phyloP scores from a whole-genome alignment of 2,888 invertebrate genomes.

The Anodontia alba region DNA sequence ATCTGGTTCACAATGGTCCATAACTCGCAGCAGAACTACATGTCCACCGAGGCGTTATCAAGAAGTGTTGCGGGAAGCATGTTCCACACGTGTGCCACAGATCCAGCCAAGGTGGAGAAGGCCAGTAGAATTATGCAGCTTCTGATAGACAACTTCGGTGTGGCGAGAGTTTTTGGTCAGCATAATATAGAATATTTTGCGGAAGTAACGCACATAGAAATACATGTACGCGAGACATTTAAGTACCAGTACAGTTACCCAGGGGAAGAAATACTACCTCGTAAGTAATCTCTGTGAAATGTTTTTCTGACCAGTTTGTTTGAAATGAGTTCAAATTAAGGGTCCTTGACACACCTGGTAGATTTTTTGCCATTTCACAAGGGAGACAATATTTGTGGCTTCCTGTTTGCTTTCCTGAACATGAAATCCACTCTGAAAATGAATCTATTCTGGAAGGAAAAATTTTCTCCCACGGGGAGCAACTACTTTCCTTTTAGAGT shows the following conservation, averaged over 20 bases:
- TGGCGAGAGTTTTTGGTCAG: constrained; percentile 95
- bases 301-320: too few species aligned
- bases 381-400: too few species aligned
- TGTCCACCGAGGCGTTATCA: constrained; percentile 84
- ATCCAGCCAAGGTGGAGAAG: constrained; percentile 81
- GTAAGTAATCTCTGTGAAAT: constrained; percentile 71
- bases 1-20: constrained; percentile 88
- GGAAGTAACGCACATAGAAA: constrained; percentile 81
- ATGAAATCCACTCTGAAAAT: too few species aligned
- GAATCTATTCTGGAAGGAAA: too few species aligned
- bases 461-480: too few species aligned
- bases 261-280: constrained; percentile 78
- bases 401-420: too few species aligned
- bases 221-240: constrained; percentile 82
- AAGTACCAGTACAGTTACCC: constrained; percentile 82
- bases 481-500: too few species aligned
- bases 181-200: constrained; percentile 84
- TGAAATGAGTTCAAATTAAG: neutral
- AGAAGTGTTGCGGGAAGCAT: constrained; percentile 84
- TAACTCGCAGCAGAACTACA: constrained; percentile 83
- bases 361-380: too few species aligned
- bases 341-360: too few species aligned
- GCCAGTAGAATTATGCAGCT: constrained; percentile 98
- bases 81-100: constrained; percentile 84
- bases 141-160: constrained; percentile 98